Base-by-base conservation (phyloP, 2,113 vertebrate genomes). In the Coracopsis vasa region DNA sequence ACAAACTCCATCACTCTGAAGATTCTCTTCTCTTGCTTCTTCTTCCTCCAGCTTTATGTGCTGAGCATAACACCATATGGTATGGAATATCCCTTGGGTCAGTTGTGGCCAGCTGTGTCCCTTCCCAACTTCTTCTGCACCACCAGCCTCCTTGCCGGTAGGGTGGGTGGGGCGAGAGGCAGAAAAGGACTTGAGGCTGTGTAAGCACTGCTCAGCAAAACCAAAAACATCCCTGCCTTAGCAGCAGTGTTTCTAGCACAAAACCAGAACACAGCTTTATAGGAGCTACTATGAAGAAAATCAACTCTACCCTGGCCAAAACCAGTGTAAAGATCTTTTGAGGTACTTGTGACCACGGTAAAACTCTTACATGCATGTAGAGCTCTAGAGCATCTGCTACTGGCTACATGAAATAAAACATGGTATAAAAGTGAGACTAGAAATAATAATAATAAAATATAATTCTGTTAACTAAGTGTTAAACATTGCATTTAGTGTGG, bases 291-390 rank as follows among this genome's bases (percentile, higher is more conserved):
- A 33, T 48, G 62, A 75, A 44, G 27, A 81, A 75, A 81, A 80
- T 37, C 5, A 80, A 42, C 41, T 62, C 27, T n/a, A 28, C 13
- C 25, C 20, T 13, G 48, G 62, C 9, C 35, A 69, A 81, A 56
- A 50, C 35, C 21, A 69, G 31, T 62, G 56, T 35, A 10, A 31
- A 33, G 29, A 37, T 42, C 60, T 83, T 80, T n/a, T 35, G 25
- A 80, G 24, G 39, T 82, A 12, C 27, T 60, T 92, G 47, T 61
- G 77, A 69, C 29, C 0, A 0, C 12, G 29, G 28, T 47, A 2
- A 25, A 91, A 78, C 17, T 54, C n/a, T 7, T 31, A 35, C 0
- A 3, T 5, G 7, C 48, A 16, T 0, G 1, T 18, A 45, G 14
- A 87, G 16, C 71, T 88, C 65, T 72, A 79, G 24, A 69, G 65